Evolutionary conservation across 2,113 vertebrate genomes (phyloP).

Genomic region (Pelecanoides urinatrix): DNA sequence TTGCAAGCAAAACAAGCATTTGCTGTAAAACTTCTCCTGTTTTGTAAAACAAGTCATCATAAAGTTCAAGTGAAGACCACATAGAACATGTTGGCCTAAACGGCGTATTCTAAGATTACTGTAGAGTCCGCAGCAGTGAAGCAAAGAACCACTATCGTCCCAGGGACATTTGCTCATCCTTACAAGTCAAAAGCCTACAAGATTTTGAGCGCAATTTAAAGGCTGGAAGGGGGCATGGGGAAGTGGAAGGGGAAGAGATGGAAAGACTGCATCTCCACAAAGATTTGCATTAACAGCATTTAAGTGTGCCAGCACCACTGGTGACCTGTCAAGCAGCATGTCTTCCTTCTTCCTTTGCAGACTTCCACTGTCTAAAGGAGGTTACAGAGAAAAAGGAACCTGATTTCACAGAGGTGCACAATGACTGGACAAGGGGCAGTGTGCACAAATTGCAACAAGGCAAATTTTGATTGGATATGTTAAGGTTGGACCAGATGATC

Average conservation of each 20-base stretch:
- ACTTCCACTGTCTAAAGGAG: background rate
- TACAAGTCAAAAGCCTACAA: background rate
- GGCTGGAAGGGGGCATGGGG: background rate
- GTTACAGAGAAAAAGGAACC: background rate
- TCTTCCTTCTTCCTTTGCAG: background rate
- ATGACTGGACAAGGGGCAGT: background rate
- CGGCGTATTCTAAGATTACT: background rate
- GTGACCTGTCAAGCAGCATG: background rate
- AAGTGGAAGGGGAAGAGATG: background rate
- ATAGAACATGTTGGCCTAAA: background rate
- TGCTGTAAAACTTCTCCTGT: background rate
- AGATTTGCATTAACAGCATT: background rate
- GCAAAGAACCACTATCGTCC: background rate
- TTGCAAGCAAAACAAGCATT: background rate
- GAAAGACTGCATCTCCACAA: background rate
- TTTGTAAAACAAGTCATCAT: background rate
- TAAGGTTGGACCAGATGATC: background rate
- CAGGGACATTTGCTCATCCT: background rate
- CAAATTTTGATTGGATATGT: background rate
- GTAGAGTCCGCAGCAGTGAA: background rate
- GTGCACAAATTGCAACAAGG: background rate
- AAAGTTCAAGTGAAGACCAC: background rate
- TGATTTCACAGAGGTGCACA: background rate
- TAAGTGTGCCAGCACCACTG: background rate
- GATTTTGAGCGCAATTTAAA: background rate